Conservation (phyloP, 2,113 vertebrate genomes). For the Chaetura pelagica region DNA sequence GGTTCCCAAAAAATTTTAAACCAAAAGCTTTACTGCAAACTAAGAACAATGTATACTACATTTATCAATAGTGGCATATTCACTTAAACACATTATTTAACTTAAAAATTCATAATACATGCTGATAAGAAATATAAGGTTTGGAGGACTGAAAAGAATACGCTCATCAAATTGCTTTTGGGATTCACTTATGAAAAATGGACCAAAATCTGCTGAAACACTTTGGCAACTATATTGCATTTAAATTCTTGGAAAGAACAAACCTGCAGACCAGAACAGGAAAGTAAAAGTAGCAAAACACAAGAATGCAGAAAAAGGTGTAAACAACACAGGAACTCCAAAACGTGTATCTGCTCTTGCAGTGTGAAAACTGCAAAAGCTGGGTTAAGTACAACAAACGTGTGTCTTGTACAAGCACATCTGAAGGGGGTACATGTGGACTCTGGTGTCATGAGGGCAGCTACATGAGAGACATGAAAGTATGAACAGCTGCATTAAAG, state of each 20-base stretch:
- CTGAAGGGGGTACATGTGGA: neutral
- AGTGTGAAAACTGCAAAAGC: too few relatives aligned
- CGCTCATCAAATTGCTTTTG: neutral
- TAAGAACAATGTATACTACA: neutral
- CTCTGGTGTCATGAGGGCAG: neutral
- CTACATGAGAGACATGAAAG: neutral
- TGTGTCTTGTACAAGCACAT: neutral
- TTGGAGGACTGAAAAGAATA: neutral
- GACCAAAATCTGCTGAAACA: neutral
- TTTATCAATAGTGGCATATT: neutral
- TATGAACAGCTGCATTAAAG: neutral
- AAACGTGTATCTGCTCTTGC: neutral
- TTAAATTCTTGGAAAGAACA: neutral
- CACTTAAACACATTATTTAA: neutral
- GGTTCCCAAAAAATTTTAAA: neutral
- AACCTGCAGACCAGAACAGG: neutral
- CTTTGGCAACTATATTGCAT: neutral
- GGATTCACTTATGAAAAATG: neutral
- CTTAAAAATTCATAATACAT: neutral
- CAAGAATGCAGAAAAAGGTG: neutral
- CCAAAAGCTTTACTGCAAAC: neutral
- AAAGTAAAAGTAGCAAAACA: neutral
- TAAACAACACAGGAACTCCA: neutral
- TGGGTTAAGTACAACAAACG: accelerated
- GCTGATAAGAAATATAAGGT: neutral